These are phyloP conservation scores for Linnaemya tessellans DNA, from an alignment of 2,888 invertebrate species.

Conservation along the genomic window DNA sequence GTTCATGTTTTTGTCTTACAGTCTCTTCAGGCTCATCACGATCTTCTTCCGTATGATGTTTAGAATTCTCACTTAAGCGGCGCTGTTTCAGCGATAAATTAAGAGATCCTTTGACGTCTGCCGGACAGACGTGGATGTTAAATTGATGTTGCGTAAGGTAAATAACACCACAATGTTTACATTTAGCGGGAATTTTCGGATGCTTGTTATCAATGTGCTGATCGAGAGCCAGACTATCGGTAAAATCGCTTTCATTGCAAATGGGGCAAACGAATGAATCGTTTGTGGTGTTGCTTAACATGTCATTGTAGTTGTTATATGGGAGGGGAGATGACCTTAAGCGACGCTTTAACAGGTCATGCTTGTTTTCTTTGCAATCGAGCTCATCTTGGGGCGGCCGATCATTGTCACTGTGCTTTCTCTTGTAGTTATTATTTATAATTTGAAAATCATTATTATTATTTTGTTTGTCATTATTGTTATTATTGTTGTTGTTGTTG, in stretches of 20 bases:
- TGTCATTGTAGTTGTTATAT: conserved; percentile 53
- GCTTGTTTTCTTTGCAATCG: conserved; percentile 75
- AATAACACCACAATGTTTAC: conserved; percentile 88
- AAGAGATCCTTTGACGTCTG: conserved; percentile 43
- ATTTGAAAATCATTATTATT: conserved; percentile 76
- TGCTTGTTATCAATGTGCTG: conserved; percentile 88
- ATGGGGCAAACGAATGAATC: conserved; percentile 85
- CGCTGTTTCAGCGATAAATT: conserved; percentile 66
- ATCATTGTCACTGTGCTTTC: conserved; percentile 79
- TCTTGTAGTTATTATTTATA: conserved; percentile 82
- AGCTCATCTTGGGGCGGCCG: conserved; percentile 71
- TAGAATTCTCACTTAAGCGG: conserved; percentile 72
- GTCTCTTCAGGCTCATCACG: conserved; percentile 64
- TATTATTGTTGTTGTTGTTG: conserved; percentile 81
- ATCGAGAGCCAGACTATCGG: conserved; percentile 85
- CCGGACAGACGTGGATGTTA: conserved; percentile 86
- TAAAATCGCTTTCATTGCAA: conserved; percentile 87
- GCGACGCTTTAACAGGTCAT: conserved; percentile 77
- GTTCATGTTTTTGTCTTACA: conserved; percentile 86
- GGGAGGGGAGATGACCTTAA: conserved; percentile 69
- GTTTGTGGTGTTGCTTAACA: conserved; percentile 18
- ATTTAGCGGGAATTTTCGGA: conserved; percentile 87
- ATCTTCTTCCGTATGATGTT: conserved; percentile 27
- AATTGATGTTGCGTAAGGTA: conserved; percentile 90
- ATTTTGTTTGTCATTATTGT: conserved; percentile 76